phyloP scores from a whole-genome alignment of 2,113 vertebrate species.

The Gobius niger region DNA sequence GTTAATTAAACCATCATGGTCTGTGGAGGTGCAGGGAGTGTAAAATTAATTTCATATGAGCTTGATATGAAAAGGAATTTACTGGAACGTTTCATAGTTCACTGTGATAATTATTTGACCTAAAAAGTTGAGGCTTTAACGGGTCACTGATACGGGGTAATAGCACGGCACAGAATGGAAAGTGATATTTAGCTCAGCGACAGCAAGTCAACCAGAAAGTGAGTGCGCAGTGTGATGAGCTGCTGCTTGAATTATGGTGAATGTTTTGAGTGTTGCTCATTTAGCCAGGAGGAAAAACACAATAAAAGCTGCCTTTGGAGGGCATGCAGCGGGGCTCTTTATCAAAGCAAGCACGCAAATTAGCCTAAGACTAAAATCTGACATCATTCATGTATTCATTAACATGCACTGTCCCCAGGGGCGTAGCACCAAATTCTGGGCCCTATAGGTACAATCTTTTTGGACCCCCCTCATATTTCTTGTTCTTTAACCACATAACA shows the following conservation, averaged over 20 bases:
- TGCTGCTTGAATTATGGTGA: neutral
- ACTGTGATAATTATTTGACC: conserved; percentile 33
- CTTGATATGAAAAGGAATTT: conserved; percentile 49
- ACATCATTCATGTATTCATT: too few species aligned
- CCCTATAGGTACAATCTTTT: too few species aligned
- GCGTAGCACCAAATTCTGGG: too few species aligned
- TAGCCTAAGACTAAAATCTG: too few species aligned
- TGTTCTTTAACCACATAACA: too few species aligned
- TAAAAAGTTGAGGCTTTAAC: conserved; percentile 20
- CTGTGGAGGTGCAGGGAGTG: conserved; percentile 52
- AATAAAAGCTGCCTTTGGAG: too few species aligned
- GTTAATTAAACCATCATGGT: conserved; percentile 64
- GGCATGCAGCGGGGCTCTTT: too few species aligned
- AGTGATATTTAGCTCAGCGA: conserved; percentile 10
- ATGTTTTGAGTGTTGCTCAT: too few species aligned
- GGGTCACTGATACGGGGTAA: conserved; percentile 23
- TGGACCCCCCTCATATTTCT: too few species aligned
- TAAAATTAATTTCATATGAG: conserved; percentile 58
- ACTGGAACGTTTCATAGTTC: conserved; percentile 40
- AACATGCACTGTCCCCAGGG: too few species aligned
- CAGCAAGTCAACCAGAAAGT: conserved; percentile 1
- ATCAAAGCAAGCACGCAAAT: too few species aligned
- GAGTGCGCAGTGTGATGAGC: neutral
- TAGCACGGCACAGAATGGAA: conserved; percentile 4
- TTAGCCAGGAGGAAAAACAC: too few species aligned